Evolutionary conservation across 2,888 invertebrate species (phyloP), one percentile per base, ranked within the genome.

Genomic region (Scelioninae gen. 1): DNA sequence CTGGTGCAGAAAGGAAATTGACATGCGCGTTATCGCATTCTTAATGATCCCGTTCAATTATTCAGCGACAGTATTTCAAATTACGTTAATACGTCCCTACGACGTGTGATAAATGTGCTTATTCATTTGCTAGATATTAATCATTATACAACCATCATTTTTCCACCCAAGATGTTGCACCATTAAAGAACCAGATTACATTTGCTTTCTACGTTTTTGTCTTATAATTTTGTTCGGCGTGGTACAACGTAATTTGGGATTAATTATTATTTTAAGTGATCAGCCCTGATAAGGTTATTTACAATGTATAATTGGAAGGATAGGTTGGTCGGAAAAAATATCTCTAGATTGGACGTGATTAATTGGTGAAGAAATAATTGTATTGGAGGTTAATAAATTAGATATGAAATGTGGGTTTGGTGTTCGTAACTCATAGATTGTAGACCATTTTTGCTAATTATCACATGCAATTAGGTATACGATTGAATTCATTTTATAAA

Each of bases 1-100:
- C 82, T 68, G 56, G 69, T 47, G 69, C 78, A 63, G 63, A 82
- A 82, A 78, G 82, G 69, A 58, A 74, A 82, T 82, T 82, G 82
- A 78, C 82, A 82, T 31, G 58, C 63, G 38, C 49, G 74, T 82
- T 63, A 78, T 78, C 82, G 51, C 60, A 53, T 74, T 69, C 65
- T 69, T 78, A 82, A 78, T 74, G 74, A 82, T 82, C 72, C 53
- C 53, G 77, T 74, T 74, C 77, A 78, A 74, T 76, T 74, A 78
- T 82, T 74, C 74, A 40, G 31, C 75, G 82, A 78, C 74, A 62
- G 66, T 82, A 77, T 75, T 78, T 78, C 63, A 77, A 78, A 74
- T 69, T 78, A 75, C 74, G 16, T 69, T 74, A 68, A 77, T 78
- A 55, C 53, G 63, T 56, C 32, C 29, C 34, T 11, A 32, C 32